Evolutionary conservation across 2,113 vertebrate species (phyloP).

Genomic region (Polypterus bichir): DNA sequence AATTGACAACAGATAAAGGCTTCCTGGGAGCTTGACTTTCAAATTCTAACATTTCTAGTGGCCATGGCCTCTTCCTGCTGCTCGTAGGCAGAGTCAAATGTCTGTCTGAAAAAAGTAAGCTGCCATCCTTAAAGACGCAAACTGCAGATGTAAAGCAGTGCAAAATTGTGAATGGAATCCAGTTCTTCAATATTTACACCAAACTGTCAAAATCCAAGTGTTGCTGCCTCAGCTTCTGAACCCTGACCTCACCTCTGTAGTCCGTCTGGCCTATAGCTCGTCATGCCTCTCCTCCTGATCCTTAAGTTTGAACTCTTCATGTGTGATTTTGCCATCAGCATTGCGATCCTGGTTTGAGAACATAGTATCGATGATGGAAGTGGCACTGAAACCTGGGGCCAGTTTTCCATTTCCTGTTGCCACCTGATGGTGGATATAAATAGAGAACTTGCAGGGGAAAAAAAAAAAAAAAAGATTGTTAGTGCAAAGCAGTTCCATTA

Average conservation of each 20-base stretch:
- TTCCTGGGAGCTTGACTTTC: too few relatives aligned
- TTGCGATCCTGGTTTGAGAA: slow-evolving; percentile 92
- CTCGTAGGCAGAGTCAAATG: too few relatives aligned
- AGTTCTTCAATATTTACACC: too few relatives aligned
- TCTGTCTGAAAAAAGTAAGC: too few relatives aligned
- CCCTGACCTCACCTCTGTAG: slow-evolving; percentile 10
- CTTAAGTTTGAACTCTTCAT: slow-evolving; percentile 87
- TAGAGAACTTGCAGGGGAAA: slow-evolving; percentile 61
- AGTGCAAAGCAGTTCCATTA: background rate
- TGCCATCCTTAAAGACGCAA: too few relatives aligned
- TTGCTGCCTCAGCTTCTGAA: too few relatives aligned
- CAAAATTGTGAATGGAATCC: too few relatives aligned
- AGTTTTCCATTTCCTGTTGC: slow-evolving; percentile 79
- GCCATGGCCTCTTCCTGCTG: too few relatives aligned
- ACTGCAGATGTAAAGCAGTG: too few relatives aligned
- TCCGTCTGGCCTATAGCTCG: slow-evolving; percentile 62
- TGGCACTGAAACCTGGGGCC: slow-evolving; percentile 79
- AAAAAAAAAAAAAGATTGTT: background rate
- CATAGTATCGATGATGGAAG: slow-evolving; percentile 88
- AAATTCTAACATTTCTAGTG: too few relatives aligned
- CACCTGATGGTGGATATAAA: slow-evolving; percentile 82
- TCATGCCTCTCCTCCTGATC: slow-evolving; percentile 80
- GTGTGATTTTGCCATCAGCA: slow-evolving; percentile 76
- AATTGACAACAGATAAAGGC: too few relatives aligned
- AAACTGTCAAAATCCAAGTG: too few relatives aligned